Percentiles rank a stretch among this genome's conserved stretches.
Evolutionary conservation across 2,797 vertebrate species (phyloP).

Genomic region (Podargus strigoides): DNA sequence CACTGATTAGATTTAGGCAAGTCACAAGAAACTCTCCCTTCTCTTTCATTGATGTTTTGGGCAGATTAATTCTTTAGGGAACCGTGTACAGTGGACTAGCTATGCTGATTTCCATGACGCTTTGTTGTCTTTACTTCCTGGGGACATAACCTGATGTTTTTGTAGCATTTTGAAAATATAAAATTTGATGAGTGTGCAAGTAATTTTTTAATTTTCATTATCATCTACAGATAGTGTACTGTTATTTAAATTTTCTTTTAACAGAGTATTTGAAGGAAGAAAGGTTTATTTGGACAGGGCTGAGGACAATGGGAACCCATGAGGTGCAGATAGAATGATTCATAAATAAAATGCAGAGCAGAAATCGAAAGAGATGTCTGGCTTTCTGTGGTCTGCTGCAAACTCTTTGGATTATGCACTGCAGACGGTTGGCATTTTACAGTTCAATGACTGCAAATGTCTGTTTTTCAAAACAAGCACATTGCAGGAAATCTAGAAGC

Average conservation of each 20-base stretch:
- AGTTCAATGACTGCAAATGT: neutral
- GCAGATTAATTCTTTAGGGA: neutral
- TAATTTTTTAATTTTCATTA: neutral
- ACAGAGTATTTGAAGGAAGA: neutral
- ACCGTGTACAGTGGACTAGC: neutral
- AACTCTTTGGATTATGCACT: neutral
- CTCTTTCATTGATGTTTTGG: neutral
- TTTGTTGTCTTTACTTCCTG: neutral
- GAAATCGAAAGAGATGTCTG: neutral
- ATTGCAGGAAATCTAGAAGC: neutral
- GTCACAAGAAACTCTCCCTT: neutral
- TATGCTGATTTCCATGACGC: neutral
- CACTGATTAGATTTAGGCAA: neutral
- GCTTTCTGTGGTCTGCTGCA: neutral
- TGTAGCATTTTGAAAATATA: neutral
- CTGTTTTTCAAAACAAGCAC: neutral
- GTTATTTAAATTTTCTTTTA: neutral
- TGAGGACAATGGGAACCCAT: neutral
- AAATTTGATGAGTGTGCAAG: neutral
- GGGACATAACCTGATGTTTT: neutral
- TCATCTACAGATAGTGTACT: neutral
- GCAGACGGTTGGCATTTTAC: neutral
- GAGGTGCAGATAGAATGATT: neutral
- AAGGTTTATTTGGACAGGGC: neutral
- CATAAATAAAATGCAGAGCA: neutral